Base-by-base conservation (phyloP, 1,140 invertebrate genomes). In the Leptinotarsa undecemlineata region DNA sequence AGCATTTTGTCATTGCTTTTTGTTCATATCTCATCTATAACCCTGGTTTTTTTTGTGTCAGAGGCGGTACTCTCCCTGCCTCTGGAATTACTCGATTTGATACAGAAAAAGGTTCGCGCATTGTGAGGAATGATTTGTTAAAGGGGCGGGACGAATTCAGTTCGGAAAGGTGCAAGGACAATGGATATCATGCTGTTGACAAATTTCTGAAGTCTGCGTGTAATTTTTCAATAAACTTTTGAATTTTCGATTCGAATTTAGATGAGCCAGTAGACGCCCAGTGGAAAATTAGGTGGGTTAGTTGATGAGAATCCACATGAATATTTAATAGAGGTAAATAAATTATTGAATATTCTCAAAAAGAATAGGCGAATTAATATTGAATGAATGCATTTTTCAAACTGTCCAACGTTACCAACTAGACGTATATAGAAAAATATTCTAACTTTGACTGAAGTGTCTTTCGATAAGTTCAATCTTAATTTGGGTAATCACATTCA, bases 41-140 rank as follows among this genome's bases (percentile, higher is more conserved):
- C 63, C 20, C 63, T 20, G 20, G 63, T 77, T 79, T 81, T 78
- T 80, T 66, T 75, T 75, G 76, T 81, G 76, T 80, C 76, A 82
- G 70, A 80, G 81, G 81, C 79, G 81, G 78, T 80, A 69, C 81
- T 74, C 75, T 76, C 68, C 81, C 81, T 80, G 74, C 81, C 81
- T 81, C 80, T 80, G 79, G 81, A 81, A 82, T 82, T 82, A 82
- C 76, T 68, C 80, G 78, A 82, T 82, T 82, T 82, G 79, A 82
- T 82, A 82, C 78, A 82, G 69, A 78, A 76, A 78, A 78, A 75
- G 71, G 67, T 33, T 64, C 60, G 66, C 19, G 62, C 71, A 68
- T 78, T 78, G 74, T 78, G 60, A 68, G 48, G 73, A 71, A 77
- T 79, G 79, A 80, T 80, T 80, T 80, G 79, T 80, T 76, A 78